Conservation (phyloP, 2,888 invertebrate genomes). For the Galerucella pusilla region DNA sequence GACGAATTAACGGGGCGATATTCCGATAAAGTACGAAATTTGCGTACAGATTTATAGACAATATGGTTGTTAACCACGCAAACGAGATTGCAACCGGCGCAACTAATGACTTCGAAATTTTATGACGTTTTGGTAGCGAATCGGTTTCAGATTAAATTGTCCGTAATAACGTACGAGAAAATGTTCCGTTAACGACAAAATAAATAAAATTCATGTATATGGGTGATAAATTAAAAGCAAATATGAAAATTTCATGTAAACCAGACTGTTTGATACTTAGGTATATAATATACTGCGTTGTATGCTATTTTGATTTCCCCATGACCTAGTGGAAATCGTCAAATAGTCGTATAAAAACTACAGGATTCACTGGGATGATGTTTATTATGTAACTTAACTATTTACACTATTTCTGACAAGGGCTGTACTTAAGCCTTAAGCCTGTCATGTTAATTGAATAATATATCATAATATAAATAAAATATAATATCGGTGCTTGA, state of each 20-base stretch:
- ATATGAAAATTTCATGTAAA: background rate
- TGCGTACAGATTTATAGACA: conserved; percentile 43
- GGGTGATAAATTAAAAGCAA: background rate
- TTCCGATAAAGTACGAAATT: conserved; percentile 41
- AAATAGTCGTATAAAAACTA: no score
- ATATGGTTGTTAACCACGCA: conserved; percentile 39
- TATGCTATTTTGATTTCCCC: no score
- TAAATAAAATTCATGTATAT: background rate
- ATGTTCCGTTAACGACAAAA: background rate
- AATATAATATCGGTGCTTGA: no score
- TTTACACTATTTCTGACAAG: no score
- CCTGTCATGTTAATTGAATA: no score
- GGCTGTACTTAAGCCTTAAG: no score
- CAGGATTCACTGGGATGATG: no score
- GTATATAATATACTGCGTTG: no score
- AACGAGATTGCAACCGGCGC: conserved; percentile 36
- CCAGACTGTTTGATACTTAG: background rate
- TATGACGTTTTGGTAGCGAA: conserved; percentile 20
- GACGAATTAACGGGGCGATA: conserved; percentile 36
- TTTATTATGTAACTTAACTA: no score
- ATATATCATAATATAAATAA: no score
- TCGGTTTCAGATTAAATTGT: conserved; percentile 12
- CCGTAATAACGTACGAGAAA: background rate
- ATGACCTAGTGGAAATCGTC: no score
- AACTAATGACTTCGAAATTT: conserved; percentile 39